phyloP scores from a whole-genome alignment of 2,888 invertebrate species.

The Tillus elongatus region DNA sequence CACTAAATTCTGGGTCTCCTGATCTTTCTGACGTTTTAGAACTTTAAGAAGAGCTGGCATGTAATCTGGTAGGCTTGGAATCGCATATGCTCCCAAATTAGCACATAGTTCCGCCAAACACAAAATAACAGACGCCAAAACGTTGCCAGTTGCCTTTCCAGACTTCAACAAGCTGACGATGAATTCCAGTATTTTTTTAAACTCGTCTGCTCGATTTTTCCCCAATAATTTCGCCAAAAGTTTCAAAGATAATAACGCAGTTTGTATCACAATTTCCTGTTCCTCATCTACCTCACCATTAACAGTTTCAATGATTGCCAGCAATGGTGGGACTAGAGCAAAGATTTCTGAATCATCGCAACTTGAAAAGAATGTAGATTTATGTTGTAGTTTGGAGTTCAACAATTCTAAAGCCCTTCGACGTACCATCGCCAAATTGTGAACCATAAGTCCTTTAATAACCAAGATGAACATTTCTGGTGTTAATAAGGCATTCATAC shows the following conservation, averaged over 20 bases:
- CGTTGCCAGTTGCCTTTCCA: constrained; percentile 47
- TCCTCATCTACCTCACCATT: constrained; percentile 46
- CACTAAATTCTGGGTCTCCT: constrained; percentile 51
- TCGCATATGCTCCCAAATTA: constrained; percentile 64
- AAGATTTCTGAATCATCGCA: constrained; percentile 43
- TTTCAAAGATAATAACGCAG: constrained; percentile 73
- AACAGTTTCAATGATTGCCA: constrained; percentile 49
- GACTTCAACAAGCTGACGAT: constrained; percentile 54
- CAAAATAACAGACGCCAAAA: constrained; percentile 64
- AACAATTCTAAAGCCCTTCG: constrained; percentile 78
- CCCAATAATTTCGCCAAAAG: constrained; percentile 69
- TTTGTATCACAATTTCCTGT: constrained; percentile 65
- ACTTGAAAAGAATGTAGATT: constrained; percentile 51
- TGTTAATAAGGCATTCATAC: constrained; percentile 70
- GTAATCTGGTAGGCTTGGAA: constrained; percentile 65
- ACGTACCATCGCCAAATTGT: constrained; percentile 61
- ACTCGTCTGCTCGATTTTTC: constrained; percentile 55
- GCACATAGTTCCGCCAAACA: constrained; percentile 72
- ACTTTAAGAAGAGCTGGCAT: constrained; percentile 67
- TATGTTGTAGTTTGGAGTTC: constrained; percentile 67
- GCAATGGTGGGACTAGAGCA: constrained; percentile 54
- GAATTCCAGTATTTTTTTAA: constrained; percentile 59
- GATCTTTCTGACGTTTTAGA: constrained; percentile 51
- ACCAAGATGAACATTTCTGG: constrained; percentile 72
- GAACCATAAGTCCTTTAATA: constrained; percentile 61